phyloP scores from a whole-genome alignment of 2,113 vertebrate genomes.

The Lota lota region DNA sequence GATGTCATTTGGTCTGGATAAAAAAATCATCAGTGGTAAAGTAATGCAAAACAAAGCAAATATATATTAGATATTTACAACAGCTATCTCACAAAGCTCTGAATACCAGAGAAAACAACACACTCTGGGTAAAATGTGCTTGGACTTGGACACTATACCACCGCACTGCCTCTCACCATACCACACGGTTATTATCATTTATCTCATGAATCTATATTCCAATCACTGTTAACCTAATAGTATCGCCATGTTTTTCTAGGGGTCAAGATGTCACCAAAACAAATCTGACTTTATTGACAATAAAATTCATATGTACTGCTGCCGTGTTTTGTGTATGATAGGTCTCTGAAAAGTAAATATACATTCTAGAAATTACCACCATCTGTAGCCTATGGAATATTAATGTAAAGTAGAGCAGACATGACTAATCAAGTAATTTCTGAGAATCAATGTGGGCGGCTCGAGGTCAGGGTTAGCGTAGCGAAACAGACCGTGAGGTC shows the following conservation, averaged over 20 bases:
- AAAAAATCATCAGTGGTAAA: constrained; percentile 59
- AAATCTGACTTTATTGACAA: constrained; percentile 40
- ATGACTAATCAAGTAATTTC: constrained; percentile 76
- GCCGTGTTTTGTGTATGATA: constrained; percentile 65
- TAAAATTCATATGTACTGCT: constrained; percentile 57
- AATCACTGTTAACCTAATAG: constrained; percentile 35
- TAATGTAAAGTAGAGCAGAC: constrained; percentile 72
- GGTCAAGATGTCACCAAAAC: constrained; percentile 51
- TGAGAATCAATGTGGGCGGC: too few relatives aligned
- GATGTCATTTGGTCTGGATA: constrained; percentile 52
- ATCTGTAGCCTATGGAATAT: constrained; percentile 68
- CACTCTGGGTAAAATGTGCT: constrained; percentile 58
- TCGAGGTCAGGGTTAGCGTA: too few relatives aligned
- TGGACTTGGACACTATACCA: constrained; percentile 68
- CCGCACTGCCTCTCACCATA: constrained; percentile 71
- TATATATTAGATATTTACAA: constrained; percentile 16
- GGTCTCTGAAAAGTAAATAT: constrained; percentile 65
- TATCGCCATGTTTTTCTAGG: constrained; percentile 34
- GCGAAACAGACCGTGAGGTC: too few relatives aligned
- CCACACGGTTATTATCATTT: constrained; percentile 38
- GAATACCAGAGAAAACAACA: constrained; percentile 58
- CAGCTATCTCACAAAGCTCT: constrained; percentile 59
- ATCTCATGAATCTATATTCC: constrained; percentile 23
- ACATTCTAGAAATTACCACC: constrained; percentile 62
- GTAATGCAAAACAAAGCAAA: constrained; percentile 16